These are phyloP conservation scores for Drosophila mercatorum DNA, from an alignment of 2,888 invertebrate species.

Conservation along the genomic window DNA sequence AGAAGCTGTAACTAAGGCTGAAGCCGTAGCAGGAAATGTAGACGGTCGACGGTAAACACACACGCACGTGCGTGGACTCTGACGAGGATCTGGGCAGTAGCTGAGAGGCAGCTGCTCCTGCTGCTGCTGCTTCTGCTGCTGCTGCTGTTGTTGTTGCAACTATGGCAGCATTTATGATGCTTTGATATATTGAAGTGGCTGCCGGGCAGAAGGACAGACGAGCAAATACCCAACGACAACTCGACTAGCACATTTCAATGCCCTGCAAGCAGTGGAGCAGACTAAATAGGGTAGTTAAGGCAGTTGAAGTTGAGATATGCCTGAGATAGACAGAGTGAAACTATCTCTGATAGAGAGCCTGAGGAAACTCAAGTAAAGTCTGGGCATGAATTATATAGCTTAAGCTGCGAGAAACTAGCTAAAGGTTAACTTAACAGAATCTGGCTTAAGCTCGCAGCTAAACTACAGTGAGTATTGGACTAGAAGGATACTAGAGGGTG, in stretches of 20 bases:
- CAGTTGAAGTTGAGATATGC: too few relatives aligned
- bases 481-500: neutral
- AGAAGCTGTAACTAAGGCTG: neutral
- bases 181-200: conserved; percentile 76
- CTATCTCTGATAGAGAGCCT: too few relatives aligned
- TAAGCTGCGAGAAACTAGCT: neutral
- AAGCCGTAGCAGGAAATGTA: neutral
- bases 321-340: neutral
- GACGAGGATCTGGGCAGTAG: conserved; percentile 17
- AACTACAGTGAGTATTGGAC: neutral
- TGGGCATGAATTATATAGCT: neutral
- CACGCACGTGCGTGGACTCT: conserved; percentile 62
- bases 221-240: conserved; percentile 13
- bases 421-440: neutral
- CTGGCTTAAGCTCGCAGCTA: neutral
- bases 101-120: conserved; percentile 3
- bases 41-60: conserved; percentile 24
- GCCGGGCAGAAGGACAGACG: conserved; percentile 27
- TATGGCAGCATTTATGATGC: conserved; percentile 75
- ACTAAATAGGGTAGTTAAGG: neutral
- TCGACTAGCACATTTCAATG: conserved; percentile 13
- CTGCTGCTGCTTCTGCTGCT: neutral
- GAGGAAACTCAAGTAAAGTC: neutral
- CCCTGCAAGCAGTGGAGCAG: neutral
- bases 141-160: conserved; percentile 35